Evolutionary conservation across 2,113 vertebrate genomes (phyloP).

Genomic region (Pycnonotus jocosus): DNA sequence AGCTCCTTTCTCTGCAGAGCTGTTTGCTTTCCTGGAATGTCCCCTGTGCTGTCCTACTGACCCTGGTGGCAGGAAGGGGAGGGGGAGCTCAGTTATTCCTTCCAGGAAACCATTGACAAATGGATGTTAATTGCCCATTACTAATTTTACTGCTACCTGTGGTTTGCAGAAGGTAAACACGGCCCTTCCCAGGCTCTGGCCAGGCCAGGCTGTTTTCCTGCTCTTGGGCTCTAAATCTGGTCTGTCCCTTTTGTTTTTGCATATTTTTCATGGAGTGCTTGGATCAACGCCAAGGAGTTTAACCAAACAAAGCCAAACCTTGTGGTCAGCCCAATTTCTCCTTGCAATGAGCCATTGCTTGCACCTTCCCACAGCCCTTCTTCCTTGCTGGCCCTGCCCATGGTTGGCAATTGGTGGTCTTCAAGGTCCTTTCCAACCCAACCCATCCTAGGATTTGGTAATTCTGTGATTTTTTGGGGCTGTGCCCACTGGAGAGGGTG

Average conservation of each 20-base stretch:
- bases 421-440: not conserved
- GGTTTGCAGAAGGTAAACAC: constrained; percentile 54
- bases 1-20: not conserved
- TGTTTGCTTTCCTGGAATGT: not conserved
- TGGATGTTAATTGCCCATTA: constrained; percentile 51
- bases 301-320: not conserved
- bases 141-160: constrained; percentile 58
- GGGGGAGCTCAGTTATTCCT: not conserved
- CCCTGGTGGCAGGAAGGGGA: constrained; percentile 28
- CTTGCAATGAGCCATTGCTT: not conserved
- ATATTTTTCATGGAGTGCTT: not conserved
- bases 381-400: not conserved
- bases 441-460: not conserved
- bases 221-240: not conserved
- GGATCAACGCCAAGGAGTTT: not conserved
- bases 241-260: not conserved
- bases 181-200: not conserved
- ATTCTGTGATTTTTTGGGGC: not conserved
- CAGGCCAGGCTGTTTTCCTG: not conserved
- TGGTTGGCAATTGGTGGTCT: not conserved
- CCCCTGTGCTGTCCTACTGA: not conserved
- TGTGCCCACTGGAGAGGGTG: not conserved
- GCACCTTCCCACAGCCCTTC: not conserved
- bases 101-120: constrained; percentile 52
- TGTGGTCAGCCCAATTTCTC: not conserved